These are phyloP conservation scores for Leptodactylus fallax DNA, from an alignment of 2,797 vertebrate species.

Conservation along the genomic window DNA sequence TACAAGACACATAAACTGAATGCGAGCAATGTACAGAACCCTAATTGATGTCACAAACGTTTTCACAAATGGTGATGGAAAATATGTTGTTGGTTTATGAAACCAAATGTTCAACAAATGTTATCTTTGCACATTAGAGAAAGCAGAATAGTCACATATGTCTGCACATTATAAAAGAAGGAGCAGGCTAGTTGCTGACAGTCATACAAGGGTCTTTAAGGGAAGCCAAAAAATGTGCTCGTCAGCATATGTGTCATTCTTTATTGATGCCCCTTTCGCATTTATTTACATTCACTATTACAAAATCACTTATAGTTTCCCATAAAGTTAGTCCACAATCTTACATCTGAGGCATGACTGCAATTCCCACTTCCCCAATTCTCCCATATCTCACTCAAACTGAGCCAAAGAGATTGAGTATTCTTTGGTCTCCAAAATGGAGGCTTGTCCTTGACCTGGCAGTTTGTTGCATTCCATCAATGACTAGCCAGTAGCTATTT, in stretches of 20 bases:
- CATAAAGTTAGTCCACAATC: no score
- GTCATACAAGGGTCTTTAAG: not conserved
- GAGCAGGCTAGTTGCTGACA: not conserved
- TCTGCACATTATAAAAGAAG: not conserved
- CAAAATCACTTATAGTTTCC: no score
- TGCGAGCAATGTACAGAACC: not conserved
- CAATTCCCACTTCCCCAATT: no score
- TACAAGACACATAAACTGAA: not conserved
- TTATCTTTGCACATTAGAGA: not conserved
- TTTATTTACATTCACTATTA: not conserved
- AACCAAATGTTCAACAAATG: constrained; percentile 5
- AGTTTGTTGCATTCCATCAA: no score
- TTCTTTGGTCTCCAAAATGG: not conserved
- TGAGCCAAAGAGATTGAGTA: no score
- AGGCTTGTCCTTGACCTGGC: no score
- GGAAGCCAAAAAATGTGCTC: not conserved
- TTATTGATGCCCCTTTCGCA: not conserved
- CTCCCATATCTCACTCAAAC: no score
- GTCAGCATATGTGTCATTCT: not conserved
- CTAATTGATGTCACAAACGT: constrained; percentile 4
- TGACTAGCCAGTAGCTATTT: no score
- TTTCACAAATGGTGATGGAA: not conserved
- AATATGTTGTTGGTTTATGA: not conserved
- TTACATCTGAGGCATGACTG: no score
- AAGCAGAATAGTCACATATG: not conserved